Evolutionary conservation across 2,888 invertebrate species (phyloP).

Genomic region (Drosophila dives): DNA sequence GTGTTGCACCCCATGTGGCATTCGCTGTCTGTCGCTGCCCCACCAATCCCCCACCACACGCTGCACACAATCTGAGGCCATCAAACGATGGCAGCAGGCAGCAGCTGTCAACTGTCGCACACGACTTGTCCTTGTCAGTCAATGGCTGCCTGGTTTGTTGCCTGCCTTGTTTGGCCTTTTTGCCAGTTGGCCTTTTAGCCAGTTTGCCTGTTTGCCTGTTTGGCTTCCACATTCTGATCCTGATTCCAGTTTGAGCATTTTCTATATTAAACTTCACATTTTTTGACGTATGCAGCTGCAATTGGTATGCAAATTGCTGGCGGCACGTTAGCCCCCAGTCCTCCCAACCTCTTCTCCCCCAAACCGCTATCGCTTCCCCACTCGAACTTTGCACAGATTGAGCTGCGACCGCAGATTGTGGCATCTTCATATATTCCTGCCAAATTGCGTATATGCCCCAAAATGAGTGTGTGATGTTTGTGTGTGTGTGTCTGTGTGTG

Average conservation of each 20-base stretch:
- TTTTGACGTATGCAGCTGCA: constrained; percentile 76
- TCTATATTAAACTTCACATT: constrained; percentile 81
- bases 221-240: constrained; percentile 11
- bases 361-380: not conserved
- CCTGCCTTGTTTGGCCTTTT: constrained; percentile 1
- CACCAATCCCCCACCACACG: constrained; percentile 3
- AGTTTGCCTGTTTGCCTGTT: not conserved
- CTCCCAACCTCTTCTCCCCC: not conserved
- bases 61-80: constrained; percentile 26
- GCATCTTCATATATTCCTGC: constrained; percentile 43
- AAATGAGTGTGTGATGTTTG: not conserved
- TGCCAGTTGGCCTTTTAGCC: not conserved
- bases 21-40: constrained; percentile 9
- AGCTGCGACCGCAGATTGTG: constrained; percentile 43
- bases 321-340: constrained; percentile 44
- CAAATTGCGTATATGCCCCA: constrained; percentile 21
- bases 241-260: constrained; percentile 64
- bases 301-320: constrained; percentile 76
- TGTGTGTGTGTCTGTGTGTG: not conserved
- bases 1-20: constrained; percentile 37
- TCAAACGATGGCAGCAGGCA: constrained; percentile 76
- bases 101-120: constrained; percentile 82
- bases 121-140: constrained; percentile 80
- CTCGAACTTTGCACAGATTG: constrained; percentile 28
- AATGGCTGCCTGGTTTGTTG: constrained; percentile 41